Evolutionary conservation across 2,888 invertebrate species (phyloP).

Genomic region (Acronicta alni): DNA sequence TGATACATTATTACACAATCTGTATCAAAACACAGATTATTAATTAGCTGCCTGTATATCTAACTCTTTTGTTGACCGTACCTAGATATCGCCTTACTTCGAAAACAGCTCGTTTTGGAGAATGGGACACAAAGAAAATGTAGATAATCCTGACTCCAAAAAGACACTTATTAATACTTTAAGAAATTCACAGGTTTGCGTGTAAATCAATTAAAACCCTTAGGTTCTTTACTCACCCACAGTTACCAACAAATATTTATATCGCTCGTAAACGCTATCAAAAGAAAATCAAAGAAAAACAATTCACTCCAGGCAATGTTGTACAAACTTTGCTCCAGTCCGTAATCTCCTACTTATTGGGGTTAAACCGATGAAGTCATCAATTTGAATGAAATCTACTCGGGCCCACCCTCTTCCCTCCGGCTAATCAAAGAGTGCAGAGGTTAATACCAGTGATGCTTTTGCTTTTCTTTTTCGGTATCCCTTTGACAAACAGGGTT

Average conservation of each 20-base stretch:
- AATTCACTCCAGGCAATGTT: slow-evolving; percentile 74
- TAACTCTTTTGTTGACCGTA: no score
- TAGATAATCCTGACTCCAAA: no score
- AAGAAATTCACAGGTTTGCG: no score
- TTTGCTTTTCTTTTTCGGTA: slow-evolving; percentile 57
- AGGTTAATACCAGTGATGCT: slow-evolving; percentile 67
- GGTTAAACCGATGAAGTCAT: slow-evolving; percentile 84
- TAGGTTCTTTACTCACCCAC: background rate
- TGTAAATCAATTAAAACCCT: background rate
- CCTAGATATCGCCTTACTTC: no score
- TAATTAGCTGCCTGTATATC: no score
- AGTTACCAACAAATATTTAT: slow-evolving; percentile 23
- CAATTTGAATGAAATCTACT: slow-evolving; percentile 81
- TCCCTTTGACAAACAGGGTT: slow-evolving; percentile 51
- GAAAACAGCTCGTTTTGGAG: no score
- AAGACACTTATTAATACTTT: no score
- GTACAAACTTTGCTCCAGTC: slow-evolving; percentile 71
- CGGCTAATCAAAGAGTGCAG: slow-evolving; percentile 76
- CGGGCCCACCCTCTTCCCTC: slow-evolving; percentile 66
- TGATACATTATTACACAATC: no score
- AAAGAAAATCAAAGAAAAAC: slow-evolving; percentile 67
- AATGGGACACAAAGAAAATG: no score
- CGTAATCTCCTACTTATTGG: slow-evolving; percentile 78
- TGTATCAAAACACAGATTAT: no score
- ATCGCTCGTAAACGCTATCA: slow-evolving; percentile 37